Percentiles rank a stretch among this genome's conserved stretches.
These are phyloP conservation scores for Aurelia sp. DNA, from an alignment of 30 jellyfish, hydroid and myxozoan genomes.

Conservation along the genomic window DNA sequence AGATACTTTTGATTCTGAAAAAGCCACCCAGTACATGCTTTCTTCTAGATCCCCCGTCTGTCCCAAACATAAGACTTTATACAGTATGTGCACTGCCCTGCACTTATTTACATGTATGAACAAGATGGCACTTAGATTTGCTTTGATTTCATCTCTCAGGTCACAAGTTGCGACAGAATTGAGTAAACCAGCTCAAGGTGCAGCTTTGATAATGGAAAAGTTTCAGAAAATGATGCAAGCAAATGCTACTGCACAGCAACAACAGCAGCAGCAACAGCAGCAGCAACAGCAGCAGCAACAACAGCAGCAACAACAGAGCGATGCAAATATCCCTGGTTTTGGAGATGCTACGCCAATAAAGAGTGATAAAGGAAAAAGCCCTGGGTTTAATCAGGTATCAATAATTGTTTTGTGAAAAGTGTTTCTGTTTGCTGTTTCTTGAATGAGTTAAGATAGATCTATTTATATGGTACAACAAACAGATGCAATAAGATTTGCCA, in stretches of 20 bases:
- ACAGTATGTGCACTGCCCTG: neutral
- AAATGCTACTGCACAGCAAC: neutral
- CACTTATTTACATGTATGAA: neutral
- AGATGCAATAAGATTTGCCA: neutral
- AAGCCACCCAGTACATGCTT: too few relatives aligned
- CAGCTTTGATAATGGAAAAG: conserved; percentile 68
- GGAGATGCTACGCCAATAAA: conserved; percentile 24
- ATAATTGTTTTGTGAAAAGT: neutral
- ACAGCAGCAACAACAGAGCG: neutral
- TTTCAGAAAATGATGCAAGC: conserved; percentile 62
- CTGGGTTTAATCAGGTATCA: conserved; percentile 71
- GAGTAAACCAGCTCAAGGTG: conserved; percentile 59
- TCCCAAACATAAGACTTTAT: neutral
- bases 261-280: too few relatives aligned
- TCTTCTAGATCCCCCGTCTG: too few relatives aligned
- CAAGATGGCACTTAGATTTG: neutral
- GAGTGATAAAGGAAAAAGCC: conserved; percentile 67
- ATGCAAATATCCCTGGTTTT: conserved; percentile 35
- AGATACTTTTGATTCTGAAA: too few relatives aligned
- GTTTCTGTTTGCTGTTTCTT: neutral
- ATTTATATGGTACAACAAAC: neutral
- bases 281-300: too few relatives aligned
- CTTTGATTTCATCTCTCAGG: neutral
- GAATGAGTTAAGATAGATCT: neutral
- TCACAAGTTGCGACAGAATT: conserved; percentile 7